phyloP scores from a whole-genome alignment of 2,888 invertebrate species.

The Sphinx pinastri region DNA sequence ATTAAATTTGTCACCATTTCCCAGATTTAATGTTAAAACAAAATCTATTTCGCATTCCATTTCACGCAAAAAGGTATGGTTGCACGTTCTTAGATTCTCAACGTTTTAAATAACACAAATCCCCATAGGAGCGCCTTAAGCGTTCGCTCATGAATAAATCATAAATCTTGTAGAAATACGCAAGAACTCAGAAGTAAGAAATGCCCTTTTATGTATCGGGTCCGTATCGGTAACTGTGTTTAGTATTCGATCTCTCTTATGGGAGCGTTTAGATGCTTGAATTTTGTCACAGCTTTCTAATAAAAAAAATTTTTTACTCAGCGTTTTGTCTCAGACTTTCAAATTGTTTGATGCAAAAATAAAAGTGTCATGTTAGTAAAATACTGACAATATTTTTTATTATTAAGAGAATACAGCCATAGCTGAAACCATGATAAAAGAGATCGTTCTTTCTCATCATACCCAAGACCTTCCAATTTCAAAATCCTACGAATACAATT shows the following conservation, averaged over 20 bases:
- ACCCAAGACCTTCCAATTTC: too few relatives aligned
- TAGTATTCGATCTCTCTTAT: slow-evolving; percentile 1
- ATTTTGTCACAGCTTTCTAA: background rate
- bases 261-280: background rate
- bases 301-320: too few relatives aligned
- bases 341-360: too few relatives aligned
- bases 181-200: slow-evolving; percentile 33
- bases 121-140: slow-evolving; percentile 33
- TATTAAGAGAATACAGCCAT: too few relatives aligned
- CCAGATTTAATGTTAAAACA: slow-evolving; percentile 18
- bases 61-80: slow-evolving; percentile 17
- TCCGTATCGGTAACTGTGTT: slow-evolving; percentile 9
- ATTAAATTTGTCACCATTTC: background rate
- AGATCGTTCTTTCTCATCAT: too few relatives aligned
- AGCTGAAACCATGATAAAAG: too few relatives aligned
- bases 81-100: slow-evolving; percentile 21
- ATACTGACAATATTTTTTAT: too few relatives aligned
- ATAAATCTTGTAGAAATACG: slow-evolving; percentile 41
- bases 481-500: too few relatives aligned
- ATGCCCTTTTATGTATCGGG: slow-evolving; percentile 20
- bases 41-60: slow-evolving; percentile 20
- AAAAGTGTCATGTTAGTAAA: too few relatives aligned
- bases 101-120: slow-evolving; percentile 35
- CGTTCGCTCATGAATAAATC: slow-evolving; percentile 41
- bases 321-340: too few relatives aligned